Base-by-base conservation (phyloP, 2,888 invertebrate genomes). In the Disparrhopalites patrizii region DNA sequence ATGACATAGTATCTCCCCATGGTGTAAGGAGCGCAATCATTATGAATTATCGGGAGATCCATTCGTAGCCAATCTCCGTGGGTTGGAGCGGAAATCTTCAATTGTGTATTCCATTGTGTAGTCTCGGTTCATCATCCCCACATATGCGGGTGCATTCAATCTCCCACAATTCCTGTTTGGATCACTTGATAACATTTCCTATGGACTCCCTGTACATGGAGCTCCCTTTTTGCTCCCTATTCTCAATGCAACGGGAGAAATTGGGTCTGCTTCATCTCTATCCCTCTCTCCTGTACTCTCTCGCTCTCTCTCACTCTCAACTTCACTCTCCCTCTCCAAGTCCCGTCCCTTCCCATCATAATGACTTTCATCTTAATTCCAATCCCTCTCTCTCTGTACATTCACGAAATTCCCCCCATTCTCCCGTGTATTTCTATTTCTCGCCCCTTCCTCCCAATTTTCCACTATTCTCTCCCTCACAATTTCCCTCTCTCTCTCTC, bases 1-100 rank as follows among this genome's bases (percentile, higher is more conserved):
- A 47, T 47, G 47, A 47, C 47, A 47, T 47, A 47, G 47, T 25
- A 47, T 47, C 47, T 47, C 47, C 47, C 47, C 47, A 47, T 47
- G 47, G 47, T 47, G 47, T 47, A 38, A 25, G 13, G 33, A 56
- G 33, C 56, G 56, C 36, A 31, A 56, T 56, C 56, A 56, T 56
- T 56, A 56, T 56, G 56, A 56, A 56, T 56, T 56, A 56, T 33
- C 56, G 56, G 36, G 33, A 5, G 31, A 33, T 55, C 54, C 28
- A 55, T 28, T 55, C 54, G 38, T 25, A 47, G 15, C 25, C 36
- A 56, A 56, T 56, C 38, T 56, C 56, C 23, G n/a, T n/a, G n/a
- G 23, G 56, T 31, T 36, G 56, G 36, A 56, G 56, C 56, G 56
- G 56, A 56, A 56, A 56, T 56, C 56, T 56, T 56, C 38, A 38